Conservation (phyloP, 2,113 vertebrate genomes). For the Epinephelus cyanopodus region DNA sequence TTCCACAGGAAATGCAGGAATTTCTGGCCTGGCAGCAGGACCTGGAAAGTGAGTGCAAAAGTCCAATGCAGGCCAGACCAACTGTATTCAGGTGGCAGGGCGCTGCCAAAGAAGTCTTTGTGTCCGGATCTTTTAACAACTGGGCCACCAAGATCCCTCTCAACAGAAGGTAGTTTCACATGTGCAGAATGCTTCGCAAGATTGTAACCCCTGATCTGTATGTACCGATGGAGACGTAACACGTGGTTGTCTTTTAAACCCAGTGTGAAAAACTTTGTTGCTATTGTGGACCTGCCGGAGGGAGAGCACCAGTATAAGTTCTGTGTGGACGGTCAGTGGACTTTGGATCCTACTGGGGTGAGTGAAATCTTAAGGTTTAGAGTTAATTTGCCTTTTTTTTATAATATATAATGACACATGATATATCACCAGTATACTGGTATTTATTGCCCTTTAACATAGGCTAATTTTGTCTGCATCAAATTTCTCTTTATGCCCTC, state of each 20-base stretch:
- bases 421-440: not conserved
- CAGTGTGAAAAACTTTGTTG: slow-evolving; percentile 97
- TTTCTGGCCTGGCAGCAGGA: slow-evolving; percentile 97
- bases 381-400: not conserved
- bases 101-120: slow-evolving; percentile 92
- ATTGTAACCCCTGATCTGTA: not conserved
- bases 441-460: not conserved
- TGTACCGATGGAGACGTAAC: not conserved
- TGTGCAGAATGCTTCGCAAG: not conserved
- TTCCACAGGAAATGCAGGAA: slow-evolving; percentile 90
- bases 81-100: slow-evolving; percentile 96
- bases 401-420: not conserved
- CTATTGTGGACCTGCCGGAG: slow-evolving; percentile 95
- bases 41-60: slow-evolving; percentile 90
- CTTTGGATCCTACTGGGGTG: slow-evolving; percentile 94
- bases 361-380: not conserved
- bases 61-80: slow-evolving; percentile 87
- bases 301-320: slow-evolving; percentile 99
- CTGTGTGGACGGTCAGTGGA: slow-evolving; percentile 97
- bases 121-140: slow-evolving; percentile 98
- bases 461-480: not conserved
- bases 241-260: slow-evolving; percentile 10
- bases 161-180: slow-evolving; percentile 88
- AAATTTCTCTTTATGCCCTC: slow-evolving; percentile 31
- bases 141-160: slow-evolving; percentile 96